Base-by-base conservation (phyloP, 1,140 invertebrate genomes). In the Drosophila quadrilineata region DNA sequence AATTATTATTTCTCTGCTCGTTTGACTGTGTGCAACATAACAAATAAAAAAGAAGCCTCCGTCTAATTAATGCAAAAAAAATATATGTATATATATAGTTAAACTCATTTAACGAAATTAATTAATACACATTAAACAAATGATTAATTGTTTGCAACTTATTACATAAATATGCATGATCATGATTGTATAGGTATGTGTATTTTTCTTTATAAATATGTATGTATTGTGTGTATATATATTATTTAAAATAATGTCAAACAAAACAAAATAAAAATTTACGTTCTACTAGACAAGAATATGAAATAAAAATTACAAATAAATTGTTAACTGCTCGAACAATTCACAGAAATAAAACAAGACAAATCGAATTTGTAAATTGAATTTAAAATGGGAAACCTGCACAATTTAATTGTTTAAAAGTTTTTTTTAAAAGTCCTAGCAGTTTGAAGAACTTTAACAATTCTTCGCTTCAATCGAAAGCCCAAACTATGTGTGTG, bases 1-100 rank as follows among this genome's bases (percentile, higher is more conserved):
- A 50, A 4, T 21, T 6, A 49, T 33, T n/a, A 14, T 52, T 17
- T 33, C 40, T 19, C 35, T 43, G 10, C 12, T 9, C 10, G 38
- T 28, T 53, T 6, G 36, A 53, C 36, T 60, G 46, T 68, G 63
- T 35, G 74, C 74, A 72, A 69, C 53, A 41, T 79, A 80, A 80
- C 77, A 75, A 82, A 75, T 71, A 52, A 54, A 54, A 60, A 60
- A 31, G 57, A 77, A 80, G 77, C 76, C 76, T 80, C 76, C n/a
- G n/a, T n/a, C 76, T 84, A 60, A 56, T 64, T 26, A 12, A 71
- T 64, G 65, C 75, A 43, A 66, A 59, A 68, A 21, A n/a, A n/a
- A n/a, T n/a, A n/a, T n/a, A n/a, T n/a, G n/a, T n/a, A n/a, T n/a
- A n/a, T n/a, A n/a, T n/a, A n/a, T n/a, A n/a, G n/a, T 14, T 72